Base-by-base conservation (phyloP, 2,113 vertebrate species). In the Tachysurus vachellii region DNA sequence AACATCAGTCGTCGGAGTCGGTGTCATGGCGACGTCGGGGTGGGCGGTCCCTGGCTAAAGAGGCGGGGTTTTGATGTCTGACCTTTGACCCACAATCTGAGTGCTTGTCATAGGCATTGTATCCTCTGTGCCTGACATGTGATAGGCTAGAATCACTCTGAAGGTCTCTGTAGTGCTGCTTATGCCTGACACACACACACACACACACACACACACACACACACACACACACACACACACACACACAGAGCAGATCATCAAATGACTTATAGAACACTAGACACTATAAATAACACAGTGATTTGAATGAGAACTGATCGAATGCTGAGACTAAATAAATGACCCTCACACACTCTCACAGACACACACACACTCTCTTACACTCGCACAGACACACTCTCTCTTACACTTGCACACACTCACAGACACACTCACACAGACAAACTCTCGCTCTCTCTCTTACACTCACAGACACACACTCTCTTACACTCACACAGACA, bases 51-150 rank as follows among this genome's bases (percentile, higher is more conserved):
- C 73, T 89, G 91, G 31, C 19, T 9, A 50, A 62, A 75, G 92
- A 93, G 91, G 92, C 79, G 90, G 26, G 90, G 59, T 0, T 84
- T 73, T 83, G 92, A 82, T 0, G 90, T 70, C 93, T 92, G 85
- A 87, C 90, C 91, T 93, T 94, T 91, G 90, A 90, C 81, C 91
- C 92, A 86, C 91, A 88, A 79, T 93, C 92, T 92, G 94, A 94
- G 94, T 92, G 92, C 91, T 93, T 94, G 93, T 95, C 93, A 93
- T 85, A 90, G 87, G 91, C 88, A 91, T 92, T 90, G 93, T 94
- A 95, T 95, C 95, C 95, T 80, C 92, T 94, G 93, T 91, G 94
- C 92, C 92, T 94, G 75, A 90, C 89, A 86, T 93, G 94, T 95
- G 96, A 96, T 94, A 95, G 94, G 95, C 95, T 93, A 93, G 91